Percentiles rank a stretch among this genome's conserved stretches.
Conservation (phyloP, 2,797 vertebrate genomes). For the Chaunax sp. region DNA sequence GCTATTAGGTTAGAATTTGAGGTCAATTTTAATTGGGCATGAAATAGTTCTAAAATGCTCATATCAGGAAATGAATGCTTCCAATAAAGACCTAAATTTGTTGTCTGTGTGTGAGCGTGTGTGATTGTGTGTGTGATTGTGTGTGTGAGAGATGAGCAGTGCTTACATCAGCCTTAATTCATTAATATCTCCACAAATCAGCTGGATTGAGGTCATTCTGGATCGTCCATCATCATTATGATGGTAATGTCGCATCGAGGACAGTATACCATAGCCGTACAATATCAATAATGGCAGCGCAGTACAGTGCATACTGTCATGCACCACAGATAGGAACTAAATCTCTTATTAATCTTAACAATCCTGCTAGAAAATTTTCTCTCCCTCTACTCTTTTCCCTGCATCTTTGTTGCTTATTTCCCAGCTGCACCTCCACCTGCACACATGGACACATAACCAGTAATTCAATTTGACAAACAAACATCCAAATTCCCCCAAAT, state of each 20-base stretch:
- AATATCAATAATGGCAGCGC: slow-evolving; percentile 23
- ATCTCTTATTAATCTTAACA: slow-evolving; percentile 40
- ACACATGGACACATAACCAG: no score
- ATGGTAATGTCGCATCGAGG: slow-evolving; percentile 34
- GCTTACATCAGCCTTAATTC: slow-evolving; percentile 47
- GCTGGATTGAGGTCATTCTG: slow-evolving; percentile 52
- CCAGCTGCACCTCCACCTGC: no score
- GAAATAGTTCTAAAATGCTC: not conserved
- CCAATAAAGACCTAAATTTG: not conserved
- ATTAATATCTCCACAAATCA: slow-evolving; percentile 44
- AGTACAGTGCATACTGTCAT: not conserved
- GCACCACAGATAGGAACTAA: slow-evolving; percentile 15
- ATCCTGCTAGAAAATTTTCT: slow-evolving; percentile 5
- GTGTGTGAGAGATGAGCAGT: not conserved
- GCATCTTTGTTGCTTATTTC: no score
- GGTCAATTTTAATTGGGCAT: not conserved
- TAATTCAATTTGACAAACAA: not conserved
- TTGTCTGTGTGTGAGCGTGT: not conserved
- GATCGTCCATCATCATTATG: slow-evolving; percentile 50
- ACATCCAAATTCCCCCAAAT: not conserved
- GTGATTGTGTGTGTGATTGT: no score
- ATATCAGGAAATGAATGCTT: not conserved
- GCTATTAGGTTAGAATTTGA: not conserved
- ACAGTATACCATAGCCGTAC: slow-evolving; percentile 10
- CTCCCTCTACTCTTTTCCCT: not conserved